These are phyloP conservation scores for Meriones unguiculatus DNA, from an alignment of 2,113 vertebrate genomes.

Conservation along the genomic window DNA sequence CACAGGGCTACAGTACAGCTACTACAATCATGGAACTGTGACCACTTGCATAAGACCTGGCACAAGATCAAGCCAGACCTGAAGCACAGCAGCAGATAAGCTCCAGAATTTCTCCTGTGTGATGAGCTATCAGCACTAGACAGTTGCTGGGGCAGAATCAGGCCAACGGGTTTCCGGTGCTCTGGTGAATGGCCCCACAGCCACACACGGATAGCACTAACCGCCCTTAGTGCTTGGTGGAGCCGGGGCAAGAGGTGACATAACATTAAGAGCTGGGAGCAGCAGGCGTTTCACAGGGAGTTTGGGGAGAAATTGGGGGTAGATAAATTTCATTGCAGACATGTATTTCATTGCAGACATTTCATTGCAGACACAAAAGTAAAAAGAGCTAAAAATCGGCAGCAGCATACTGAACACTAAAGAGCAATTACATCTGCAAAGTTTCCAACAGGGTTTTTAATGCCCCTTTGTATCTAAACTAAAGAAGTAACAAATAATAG, in stretches of 20 bases:
- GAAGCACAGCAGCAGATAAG: background rate
- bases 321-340: background rate
- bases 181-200: background rate
- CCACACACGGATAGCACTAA: background rate
- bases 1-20: background rate
- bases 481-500: background rate
- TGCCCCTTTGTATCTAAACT: background rate
- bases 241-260: background rate
- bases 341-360: background rate
- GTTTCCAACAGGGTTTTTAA: background rate
- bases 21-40: background rate
- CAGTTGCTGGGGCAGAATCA: background rate
- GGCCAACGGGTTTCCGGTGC: too few relatives aligned
- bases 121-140: background rate
- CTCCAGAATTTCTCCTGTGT: background rate
- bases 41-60: background rate
- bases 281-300: background rate
- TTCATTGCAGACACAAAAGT: background rate
- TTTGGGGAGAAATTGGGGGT: background rate
- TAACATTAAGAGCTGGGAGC: background rate
- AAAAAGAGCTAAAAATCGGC: background rate
- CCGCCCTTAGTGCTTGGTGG: background rate
- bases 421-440: background rate
- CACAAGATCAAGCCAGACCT: background rate
- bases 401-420: background rate